Evolutionary conservation across 2,113 vertebrate species (phyloP), one percentile per base, ranked within the genome.

Genomic region (Psephotus haematonotus): DNA sequence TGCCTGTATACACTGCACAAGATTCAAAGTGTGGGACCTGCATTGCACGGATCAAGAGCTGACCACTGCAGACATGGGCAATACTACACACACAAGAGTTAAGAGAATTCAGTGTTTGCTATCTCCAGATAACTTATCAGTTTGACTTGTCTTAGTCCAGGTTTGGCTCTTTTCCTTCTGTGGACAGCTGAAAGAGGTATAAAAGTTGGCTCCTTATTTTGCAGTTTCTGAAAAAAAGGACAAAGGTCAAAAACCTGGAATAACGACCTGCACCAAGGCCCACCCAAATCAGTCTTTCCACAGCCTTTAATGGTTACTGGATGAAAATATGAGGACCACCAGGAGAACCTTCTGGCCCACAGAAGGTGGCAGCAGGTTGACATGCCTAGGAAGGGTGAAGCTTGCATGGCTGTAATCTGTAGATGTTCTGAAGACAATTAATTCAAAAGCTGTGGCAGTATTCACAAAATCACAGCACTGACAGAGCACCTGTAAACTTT

Each of bases 1-100:
- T 75, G 46, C 49, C 52, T 10, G 1, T 9, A 49, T 0, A 0
- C 14, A 33, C 41, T 5, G 6, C 35, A 25, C 29, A 76, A 47
- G 13, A 46, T 31, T 19, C n/a, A 27, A 68, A 41, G 23, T 3
- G 3, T 41, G 28, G 17, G 33, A 64, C 8, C 27, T 31, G 31
- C 53, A 39, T 18, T 10, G 28, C 25, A 37, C 1, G 5, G 10
- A 16, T 8, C 43, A 63, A 64, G n/a, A 71, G 35, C 20, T 62
- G 64, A 68, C 7, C 37, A 33, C 46, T 64, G 52, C 44, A 74
- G 65, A n/a, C 8, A 37, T 19, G 8, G 33, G 31, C 70, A 88
- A 31, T 2, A 41, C 31, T 41, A 35, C 27, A 39, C 9, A 6
- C 18, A n/a, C 7, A 72, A 23, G 35, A 78, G 27, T 52, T 71